Percentiles rank a stretch among this genome's conserved stretches.
Evolutionary conservation across 1,140 invertebrate species (phyloP).

Genomic region (Adoxophyes honmai): DNA sequence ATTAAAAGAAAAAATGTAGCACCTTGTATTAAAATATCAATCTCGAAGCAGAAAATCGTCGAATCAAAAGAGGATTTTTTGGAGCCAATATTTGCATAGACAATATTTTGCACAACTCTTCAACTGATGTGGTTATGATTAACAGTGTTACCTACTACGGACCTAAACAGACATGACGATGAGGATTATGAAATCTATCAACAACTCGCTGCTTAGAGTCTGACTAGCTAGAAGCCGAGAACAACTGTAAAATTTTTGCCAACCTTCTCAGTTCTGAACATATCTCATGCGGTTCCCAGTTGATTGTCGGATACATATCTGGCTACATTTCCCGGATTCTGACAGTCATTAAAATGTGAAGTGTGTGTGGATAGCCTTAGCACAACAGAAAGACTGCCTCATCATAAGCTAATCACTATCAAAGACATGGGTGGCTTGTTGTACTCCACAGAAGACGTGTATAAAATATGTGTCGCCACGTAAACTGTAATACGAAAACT

Average conservation of each 20-base stretch:
- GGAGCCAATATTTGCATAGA: slow-evolving; percentile 25
- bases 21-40: slow-evolving; percentile 15
- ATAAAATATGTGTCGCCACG: slow-evolving; percentile 22
- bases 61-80: slow-evolving; percentile 26
- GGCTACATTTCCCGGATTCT: too few relatives aligned
- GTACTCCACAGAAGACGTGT: too few relatives aligned
- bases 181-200: slow-evolving; percentile 10
- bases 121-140: slow-evolving; percentile 12
- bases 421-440: too few relatives aligned
- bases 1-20: slow-evolving; percentile 11
- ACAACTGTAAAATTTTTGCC: slow-evolving; percentile 24
- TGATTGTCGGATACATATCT: too few relatives aligned
- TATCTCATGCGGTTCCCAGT: too few relatives aligned
- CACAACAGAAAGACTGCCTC: slow-evolving; percentile 14
- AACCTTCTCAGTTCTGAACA: too few relatives aligned
- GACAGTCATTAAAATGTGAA: too few relatives aligned
- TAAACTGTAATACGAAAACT: slow-evolving; percentile 22
- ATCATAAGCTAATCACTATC: slow-evolving; percentile 24
- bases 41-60: slow-evolving; percentile 20
- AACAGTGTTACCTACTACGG: background rate
- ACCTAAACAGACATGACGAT: slow-evolving; percentile 8
- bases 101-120: slow-evolving; percentile 17
- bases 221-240: slow-evolving; percentile 17
- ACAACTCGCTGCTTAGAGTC: slow-evolving; percentile 9
- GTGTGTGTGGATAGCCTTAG: slow-evolving; percentile 17